These are phyloP conservation scores for Chelonus formosanus DNA, from an alignment of 2,888 invertebrate species.

Conservation along the genomic window DNA sequence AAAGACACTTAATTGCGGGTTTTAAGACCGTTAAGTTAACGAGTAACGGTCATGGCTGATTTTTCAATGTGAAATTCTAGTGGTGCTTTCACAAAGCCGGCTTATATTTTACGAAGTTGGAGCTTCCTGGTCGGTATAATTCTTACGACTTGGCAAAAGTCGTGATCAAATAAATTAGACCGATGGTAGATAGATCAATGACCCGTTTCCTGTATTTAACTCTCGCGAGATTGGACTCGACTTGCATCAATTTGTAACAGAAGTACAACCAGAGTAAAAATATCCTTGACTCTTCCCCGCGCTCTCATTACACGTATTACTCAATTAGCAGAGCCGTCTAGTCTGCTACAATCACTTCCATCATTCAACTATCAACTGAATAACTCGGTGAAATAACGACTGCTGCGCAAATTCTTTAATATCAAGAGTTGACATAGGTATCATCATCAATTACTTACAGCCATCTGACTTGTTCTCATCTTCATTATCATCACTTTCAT, in stretches of 20 bases:
- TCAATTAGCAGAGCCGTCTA: slow-evolving; percentile 48
- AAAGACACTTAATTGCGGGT: slow-evolving; percentile 22
- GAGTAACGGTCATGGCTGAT: slow-evolving; percentile 14
- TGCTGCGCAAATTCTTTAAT: no score
- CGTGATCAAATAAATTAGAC: slow-evolving; percentile 42
- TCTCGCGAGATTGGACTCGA: slow-evolving; percentile 44
- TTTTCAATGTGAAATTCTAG: neutral
- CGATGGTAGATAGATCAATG: slow-evolving; percentile 51
- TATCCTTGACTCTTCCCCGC: slow-evolving; percentile 33
- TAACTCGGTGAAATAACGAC: no score
- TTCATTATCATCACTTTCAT: slow-evolving; percentile 66
- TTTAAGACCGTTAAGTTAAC: slow-evolving; percentile 11
- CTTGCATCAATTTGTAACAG: slow-evolving; percentile 48
- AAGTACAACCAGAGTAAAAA: slow-evolving; percentile 45
- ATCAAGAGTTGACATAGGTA: no score
- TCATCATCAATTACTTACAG: slow-evolving; percentile 42
- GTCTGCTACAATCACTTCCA: slow-evolving; percentile 41
- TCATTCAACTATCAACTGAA: neutral
- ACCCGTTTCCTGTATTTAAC: slow-evolving; percentile 53
- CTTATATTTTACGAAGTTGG: no score
- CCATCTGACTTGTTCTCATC: slow-evolving; percentile 28
- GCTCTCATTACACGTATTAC: slow-evolving; percentile 48
- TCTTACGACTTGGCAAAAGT: slow-evolving; percentile 29
- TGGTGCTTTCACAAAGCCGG: slow-evolving; percentile 1
- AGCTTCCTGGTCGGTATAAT: slow-evolving; percentile 9